These are phyloP conservation scores for Triplophysa tibetana DNA, from an alignment of 2,113 vertebrate species.

Conservation along the genomic window DNA sequence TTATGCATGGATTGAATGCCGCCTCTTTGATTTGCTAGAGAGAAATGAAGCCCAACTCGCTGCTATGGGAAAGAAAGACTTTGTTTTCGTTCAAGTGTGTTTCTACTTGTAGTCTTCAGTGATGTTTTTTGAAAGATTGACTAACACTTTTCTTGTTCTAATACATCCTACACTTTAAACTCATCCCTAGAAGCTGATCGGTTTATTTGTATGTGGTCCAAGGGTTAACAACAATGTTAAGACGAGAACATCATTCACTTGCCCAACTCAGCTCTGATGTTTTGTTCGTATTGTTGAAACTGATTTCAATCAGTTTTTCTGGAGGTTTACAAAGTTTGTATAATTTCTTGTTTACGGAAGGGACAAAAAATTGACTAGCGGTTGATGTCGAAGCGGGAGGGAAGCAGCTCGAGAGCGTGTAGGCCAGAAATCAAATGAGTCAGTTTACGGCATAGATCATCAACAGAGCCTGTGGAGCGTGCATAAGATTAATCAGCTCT, in stretches of 20 bases:
- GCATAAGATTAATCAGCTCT: constrained; percentile 85
- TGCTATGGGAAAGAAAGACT: constrained; percentile 9
- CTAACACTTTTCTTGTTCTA: background rate
- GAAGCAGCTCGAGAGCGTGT: constrained; percentile 57
- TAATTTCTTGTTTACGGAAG: constrained; percentile 60
- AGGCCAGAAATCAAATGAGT: constrained; percentile 90
- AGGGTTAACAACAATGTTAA: too few relatives aligned
- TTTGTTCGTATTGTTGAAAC: too few relatives aligned
- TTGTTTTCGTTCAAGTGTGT: constrained; percentile 19
- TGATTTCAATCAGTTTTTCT: background rate
- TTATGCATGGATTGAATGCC: constrained; percentile 51
- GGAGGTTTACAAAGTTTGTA: background rate
- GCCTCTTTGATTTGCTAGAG: constrained; percentile 55
- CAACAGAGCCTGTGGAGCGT: constrained; percentile 79
- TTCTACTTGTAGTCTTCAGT: background rate
- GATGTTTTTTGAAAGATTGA: background rate
- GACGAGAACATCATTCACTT: too few relatives aligned
- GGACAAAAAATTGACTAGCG: constrained; percentile 65
- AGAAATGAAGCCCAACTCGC: constrained; percentile 45
- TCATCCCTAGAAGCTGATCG: too few relatives aligned
- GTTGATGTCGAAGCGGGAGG: constrained; percentile 55
- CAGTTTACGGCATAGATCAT: constrained; percentile 88
- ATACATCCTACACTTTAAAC: background rate
- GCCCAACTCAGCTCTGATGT: too few relatives aligned
- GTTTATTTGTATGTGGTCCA: too few relatives aligned